These are phyloP conservation scores for Phalacrocorax carbo DNA, from an alignment of 2,113 vertebrate genomes.

Conservation along the genomic window DNA sequence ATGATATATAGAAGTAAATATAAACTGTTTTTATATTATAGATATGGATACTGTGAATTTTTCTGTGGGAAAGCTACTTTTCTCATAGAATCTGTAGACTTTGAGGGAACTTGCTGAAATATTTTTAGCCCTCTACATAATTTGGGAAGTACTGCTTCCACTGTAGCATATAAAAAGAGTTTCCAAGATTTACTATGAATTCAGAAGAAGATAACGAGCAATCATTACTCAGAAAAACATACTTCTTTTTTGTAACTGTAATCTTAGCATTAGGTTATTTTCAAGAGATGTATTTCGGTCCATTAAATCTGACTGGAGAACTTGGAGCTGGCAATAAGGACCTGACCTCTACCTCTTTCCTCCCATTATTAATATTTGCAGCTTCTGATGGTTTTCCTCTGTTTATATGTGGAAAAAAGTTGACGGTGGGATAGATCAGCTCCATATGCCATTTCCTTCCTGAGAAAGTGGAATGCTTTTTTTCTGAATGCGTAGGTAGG, in stretches of 20 bases:
- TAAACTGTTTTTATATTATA: not conserved
- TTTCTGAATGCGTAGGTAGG: not conserved
- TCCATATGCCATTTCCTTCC: not conserved
- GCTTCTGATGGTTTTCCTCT: not conserved
- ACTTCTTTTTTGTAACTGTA: not conserved
- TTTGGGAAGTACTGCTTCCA: not conserved
- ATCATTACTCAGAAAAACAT: not conserved
- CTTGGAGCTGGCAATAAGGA: not conserved
- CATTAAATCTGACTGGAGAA: not conserved
- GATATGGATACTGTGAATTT: not conserved
- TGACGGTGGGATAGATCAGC: not conserved
- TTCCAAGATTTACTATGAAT: not conserved
- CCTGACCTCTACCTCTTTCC: not conserved
- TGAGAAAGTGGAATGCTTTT: not conserved
- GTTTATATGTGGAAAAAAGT: not conserved
- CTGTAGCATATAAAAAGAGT: not conserved
- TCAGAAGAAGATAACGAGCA: not conserved
- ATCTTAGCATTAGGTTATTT: not conserved
- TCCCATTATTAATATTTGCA: not conserved
- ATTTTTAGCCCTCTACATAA: not conserved
- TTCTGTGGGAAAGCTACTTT: not conserved
- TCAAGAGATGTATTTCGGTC: not conserved
- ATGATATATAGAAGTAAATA: not conserved
- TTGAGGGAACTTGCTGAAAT: not conserved
- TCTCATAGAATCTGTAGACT: not conserved